Evolutionary conservation across 2,888 invertebrate species (phyloP), one percentile per base, ranked within the genome.

Genomic region (Tinea semifulvella): DNA sequence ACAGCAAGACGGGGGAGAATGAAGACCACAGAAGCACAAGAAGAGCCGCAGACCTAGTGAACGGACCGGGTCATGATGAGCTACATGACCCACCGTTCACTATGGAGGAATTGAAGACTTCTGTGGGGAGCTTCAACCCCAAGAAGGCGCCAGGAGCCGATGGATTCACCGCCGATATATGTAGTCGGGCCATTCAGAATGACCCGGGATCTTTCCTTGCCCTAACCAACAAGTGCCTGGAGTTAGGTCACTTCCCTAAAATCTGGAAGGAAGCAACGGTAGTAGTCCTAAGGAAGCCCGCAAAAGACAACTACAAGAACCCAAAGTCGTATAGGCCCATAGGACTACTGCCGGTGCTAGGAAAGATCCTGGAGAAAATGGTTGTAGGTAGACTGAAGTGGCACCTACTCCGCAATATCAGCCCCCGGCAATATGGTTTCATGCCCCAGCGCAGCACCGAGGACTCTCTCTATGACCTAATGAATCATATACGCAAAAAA

Each of bases 251-350:
- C 17, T 52, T 52, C 22, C 52, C 52, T 2, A 20, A 16, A n/a
- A 22, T 2, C 3, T 58, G 57, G 57, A 56, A 56, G 38, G 16
- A 6, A 0, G 50, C 54, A 0, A 39, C 25, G 0, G 47, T 52
- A 0, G 55, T 51, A 42, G 51, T 54, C 6, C 52, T 59, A 1
- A 57, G 56, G 1, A 58, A 59, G 44, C 49, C 53, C 0, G 43
- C 28, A 1, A 55, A 54, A 39, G 42, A 42, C 0, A 49, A 49
- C n/a, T 40, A 47, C 11, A 17, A 31, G 10, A 17, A 43, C 11
- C 6, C 46, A 0, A 46, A 47, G 0, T 48, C 53, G 1, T 54
- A 43, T 42, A 28, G 57, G 10, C 58, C 56, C 0, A 56, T 56
- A 7, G 53, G 51, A 1, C n/a, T 55, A 1, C 27, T 55, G 2